Percentiles rank a stretch among this genome's conserved stretches.
phyloP scores from a whole-genome alignment of 2,888 invertebrate genomes.

The Brachyptera putata region DNA sequence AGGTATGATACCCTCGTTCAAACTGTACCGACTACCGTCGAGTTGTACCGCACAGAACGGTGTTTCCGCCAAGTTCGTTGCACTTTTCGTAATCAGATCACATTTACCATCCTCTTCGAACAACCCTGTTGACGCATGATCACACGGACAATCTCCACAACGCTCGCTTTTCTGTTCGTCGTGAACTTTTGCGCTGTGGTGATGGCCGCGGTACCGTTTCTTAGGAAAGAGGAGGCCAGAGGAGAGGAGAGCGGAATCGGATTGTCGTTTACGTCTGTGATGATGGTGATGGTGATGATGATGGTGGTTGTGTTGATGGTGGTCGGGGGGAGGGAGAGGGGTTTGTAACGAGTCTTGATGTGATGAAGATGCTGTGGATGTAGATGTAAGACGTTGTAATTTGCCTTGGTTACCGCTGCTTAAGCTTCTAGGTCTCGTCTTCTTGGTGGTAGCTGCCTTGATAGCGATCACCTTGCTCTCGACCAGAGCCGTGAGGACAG shows the following conservation, averaged over 20 bases:
- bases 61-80: conserved; percentile 21
- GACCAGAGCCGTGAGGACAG: conserved; percentile 65
- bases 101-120: neutral
- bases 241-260: conserved; percentile 25
- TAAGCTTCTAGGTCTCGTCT: neutral
- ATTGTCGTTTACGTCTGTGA: conserved; percentile 34
- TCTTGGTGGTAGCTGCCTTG: conserved; percentile 41
- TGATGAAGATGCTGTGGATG: conserved; percentile 47
- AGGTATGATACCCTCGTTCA: conserved; percentile 9
- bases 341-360: conserved; percentile 44
- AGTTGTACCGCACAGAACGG: conserved; percentile 22
- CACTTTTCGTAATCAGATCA: conserved; percentile 16
- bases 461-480: conserved; percentile 66
- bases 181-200: conserved; percentile 33
- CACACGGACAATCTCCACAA: neutral
- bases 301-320: conserved; percentile 37
- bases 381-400: conserved; percentile 43
- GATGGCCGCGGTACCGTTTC: conserved; percentile 32
- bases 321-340: conserved; percentile 47
- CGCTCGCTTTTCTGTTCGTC: conserved; percentile 29
- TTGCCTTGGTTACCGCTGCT: conserved; percentile 12
- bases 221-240: conserved; percentile 30
- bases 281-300: conserved; percentile 40
- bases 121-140: neutral
- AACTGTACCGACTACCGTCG: neutral